Evolutionary conservation across 2,888 invertebrate species (phyloP).

Genomic region (Acanthosepion pharaonis): DNA sequence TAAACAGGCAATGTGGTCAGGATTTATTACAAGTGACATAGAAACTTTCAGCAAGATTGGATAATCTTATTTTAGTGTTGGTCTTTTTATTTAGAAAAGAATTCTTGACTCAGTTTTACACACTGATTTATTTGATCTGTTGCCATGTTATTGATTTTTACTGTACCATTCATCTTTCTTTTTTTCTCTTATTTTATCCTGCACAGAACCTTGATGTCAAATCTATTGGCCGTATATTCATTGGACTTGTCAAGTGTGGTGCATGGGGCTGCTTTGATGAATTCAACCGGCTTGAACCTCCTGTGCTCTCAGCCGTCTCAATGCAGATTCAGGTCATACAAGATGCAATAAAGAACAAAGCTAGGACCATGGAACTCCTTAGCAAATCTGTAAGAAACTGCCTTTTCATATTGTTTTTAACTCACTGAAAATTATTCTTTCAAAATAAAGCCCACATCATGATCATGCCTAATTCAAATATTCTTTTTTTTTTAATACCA

Average conservation of each 20-base stretch:
- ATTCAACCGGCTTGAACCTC: slow-evolving; percentile 95
- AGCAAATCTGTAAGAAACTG: slow-evolving; percentile 74
- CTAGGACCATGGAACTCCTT: slow-evolving; percentile 75
- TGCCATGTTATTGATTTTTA: neutral
- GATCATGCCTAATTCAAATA: neutral
- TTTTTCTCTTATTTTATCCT: slow-evolving; percentile 6
- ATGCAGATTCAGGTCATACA: slow-evolving; percentile 95
- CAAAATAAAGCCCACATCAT: neutral
- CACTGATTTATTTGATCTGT: neutral
- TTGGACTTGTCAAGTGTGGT: slow-evolving; percentile 86
- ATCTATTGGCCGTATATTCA: slow-evolving; percentile 94
- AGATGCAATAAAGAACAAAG: slow-evolving; percentile 82
- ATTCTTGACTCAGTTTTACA: neutral
- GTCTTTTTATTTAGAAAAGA: neutral
- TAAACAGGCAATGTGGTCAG: neutral
- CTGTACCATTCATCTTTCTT: neutral
- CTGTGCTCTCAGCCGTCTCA: slow-evolving; percentile 93
- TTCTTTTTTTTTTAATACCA: neutral
- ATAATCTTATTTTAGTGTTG: neutral
- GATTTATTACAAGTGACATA: neutral
- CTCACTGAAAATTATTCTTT: neutral
- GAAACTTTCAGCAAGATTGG: neutral
- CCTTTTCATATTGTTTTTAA: neutral
- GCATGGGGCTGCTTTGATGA: slow-evolving; percentile 99
- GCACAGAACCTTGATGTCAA: slow-evolving; percentile 90